Evolutionary conservation across 2,888 invertebrate species (phyloP).

Genomic region (Stictocephala bisonia): DNA sequence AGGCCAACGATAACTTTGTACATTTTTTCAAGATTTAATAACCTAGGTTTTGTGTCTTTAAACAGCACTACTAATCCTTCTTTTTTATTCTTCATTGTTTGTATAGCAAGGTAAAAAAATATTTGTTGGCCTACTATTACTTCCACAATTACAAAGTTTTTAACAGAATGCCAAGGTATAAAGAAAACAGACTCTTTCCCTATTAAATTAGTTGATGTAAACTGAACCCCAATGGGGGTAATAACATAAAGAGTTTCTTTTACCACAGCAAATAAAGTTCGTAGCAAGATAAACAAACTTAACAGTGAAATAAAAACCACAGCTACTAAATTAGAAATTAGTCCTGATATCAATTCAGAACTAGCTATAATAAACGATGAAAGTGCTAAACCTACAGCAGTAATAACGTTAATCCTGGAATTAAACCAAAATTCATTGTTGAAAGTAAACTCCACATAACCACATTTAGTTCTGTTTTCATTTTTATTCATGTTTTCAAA

Average conservation of each 20-base stretch:
- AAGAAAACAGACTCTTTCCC: slow-evolving; percentile 5
- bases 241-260: slow-evolving; percentile 17
- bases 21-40: slow-evolving; percentile 9
- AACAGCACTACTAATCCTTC: slow-evolving; percentile 9
- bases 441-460: slow-evolving; percentile 10
- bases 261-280: not conserved
- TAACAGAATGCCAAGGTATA: slow-evolving; percentile 12
- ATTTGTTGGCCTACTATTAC: slow-evolving; percentile 13
- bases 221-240: slow-evolving; percentile 9
- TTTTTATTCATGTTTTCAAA: no score
- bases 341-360: not conserved
- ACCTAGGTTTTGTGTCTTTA: slow-evolving; percentile 6
- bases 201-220: not conserved
- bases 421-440: not conserved
- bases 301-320: not conserved
- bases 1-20: slow-evolving; percentile 11
- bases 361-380: not conserved
- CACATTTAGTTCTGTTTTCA: no score
- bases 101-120: slow-evolving; percentile 12
- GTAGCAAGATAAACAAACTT: not conserved
- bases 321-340: not conserved
- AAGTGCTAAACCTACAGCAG: not conserved
- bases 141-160: slow-evolving; percentile 15
- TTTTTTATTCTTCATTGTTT: not conserved
- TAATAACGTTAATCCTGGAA: not conserved